Evolutionary conservation across 2,888 invertebrate species (phyloP).

Genomic region (Lumbricus terrestris): DNA sequence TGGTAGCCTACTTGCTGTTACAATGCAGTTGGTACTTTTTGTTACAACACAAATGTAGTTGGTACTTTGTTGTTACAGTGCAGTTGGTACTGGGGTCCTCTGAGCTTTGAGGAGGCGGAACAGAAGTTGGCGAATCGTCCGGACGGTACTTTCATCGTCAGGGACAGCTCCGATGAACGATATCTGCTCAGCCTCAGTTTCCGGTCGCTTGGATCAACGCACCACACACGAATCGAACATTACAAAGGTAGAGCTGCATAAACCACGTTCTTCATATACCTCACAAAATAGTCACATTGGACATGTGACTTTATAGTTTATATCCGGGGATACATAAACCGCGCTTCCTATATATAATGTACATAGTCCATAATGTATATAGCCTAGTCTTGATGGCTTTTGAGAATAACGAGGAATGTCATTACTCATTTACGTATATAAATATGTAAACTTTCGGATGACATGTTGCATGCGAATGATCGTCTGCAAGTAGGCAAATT

Average conservation of each 20-base stretch:
- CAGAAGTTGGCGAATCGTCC: conserved; percentile 69
- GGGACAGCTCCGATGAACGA: conserved; percentile 73
- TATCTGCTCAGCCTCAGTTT: conserved; percentile 75
- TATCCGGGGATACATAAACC: no score
- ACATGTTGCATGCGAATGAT: no score
- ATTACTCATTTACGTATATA: no score
- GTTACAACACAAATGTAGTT: conserved; percentile 51
- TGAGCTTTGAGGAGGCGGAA: conserved; percentile 72
- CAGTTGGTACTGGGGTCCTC: conserved; percentile 81
- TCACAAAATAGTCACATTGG: no score
- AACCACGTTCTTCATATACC: no score
- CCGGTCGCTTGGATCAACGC: conserved; percentile 68
- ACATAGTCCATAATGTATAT: no score
- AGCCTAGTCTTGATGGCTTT: no score
- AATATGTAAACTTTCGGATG: no score
- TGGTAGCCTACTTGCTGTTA: neutral
- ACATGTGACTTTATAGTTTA: no score
- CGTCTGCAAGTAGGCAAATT: no score
- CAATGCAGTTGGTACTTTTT: conserved; percentile 69
- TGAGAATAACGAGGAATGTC: no score
- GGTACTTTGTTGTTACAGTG: conserved; percentile 64
- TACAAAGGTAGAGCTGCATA: conserved; percentile 66
- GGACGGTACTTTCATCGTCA: conserved; percentile 76
- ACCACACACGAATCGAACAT: conserved; percentile 75
- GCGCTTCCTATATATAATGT: no score